Base-by-base conservation (phyloP, 2,797 vertebrate genomes). In the Spinibarbus caldwelli region DNA sequence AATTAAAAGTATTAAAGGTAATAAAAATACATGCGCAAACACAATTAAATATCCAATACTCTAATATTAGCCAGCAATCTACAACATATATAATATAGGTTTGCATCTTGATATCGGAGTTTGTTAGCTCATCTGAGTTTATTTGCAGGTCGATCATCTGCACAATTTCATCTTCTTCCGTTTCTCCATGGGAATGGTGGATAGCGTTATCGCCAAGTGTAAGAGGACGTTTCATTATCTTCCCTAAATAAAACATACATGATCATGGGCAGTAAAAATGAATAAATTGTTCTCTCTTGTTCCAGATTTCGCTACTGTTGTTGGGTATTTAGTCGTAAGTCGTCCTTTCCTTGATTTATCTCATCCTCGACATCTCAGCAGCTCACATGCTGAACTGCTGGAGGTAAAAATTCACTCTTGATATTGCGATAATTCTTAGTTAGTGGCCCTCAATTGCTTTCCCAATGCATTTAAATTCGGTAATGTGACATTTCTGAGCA, bases 111-210 rank as follows among this genome's bases (percentile, higher is more conserved):
- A 54, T 41, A 34, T 29, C 57, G 38, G 2, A 15, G 85, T 80
- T 23, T 87, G 29, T 64, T 87, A 57, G 72, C 47, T 43, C 5
- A 34, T 26, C 57, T 57, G 2, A 14, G 85, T 79, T 23, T 87
- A n/a, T 64, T 87, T 43, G 67, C 92, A 99, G 98, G 98, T 98
- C 88, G 97, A 99, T 72, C 98, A 99, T 81, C 92, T 99, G 82
- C 97, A 99, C 92, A 97, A 96, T 88, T 99, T 99, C 91, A 99
- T 99, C 93, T 95, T 98, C 89, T 99, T 99, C 90, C 97, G 98
- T n/a, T 99, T 99, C 92, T 97, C 97, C 38, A 99, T 99, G 98
- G 98, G 98, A 29, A 99, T 99, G 92, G 93, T 98, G 90, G 98
- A 99, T 93, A 97, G 93, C 86, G 96, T 99, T 78, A 95, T 99